These are phyloP conservation scores for Tribolium freemani DNA, from an alignment of 2,888 invertebrate species.

Conservation along the genomic window DNA sequence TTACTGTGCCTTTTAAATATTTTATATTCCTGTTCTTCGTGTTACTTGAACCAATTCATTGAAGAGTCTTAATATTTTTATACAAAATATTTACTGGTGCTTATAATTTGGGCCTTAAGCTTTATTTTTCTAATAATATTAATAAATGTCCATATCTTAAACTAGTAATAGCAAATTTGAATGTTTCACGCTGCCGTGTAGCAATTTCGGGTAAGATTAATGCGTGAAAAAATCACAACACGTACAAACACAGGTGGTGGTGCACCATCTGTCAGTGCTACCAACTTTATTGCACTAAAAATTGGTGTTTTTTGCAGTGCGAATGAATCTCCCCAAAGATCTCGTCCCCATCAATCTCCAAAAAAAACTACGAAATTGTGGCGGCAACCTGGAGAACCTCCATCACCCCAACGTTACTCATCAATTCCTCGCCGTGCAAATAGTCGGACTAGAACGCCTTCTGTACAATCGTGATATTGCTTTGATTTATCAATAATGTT, in stretches of 20 bases:
- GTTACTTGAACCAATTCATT: slow-evolving; percentile 48
- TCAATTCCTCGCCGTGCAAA: slow-evolving; percentile 62
- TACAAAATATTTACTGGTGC: slow-evolving; percentile 9
- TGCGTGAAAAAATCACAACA: slow-evolving; percentile 7
- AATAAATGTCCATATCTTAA: slow-evolving; percentile 50
- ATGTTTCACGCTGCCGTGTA: slow-evolving; percentile 72
- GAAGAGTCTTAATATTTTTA: slow-evolving; percentile 34
- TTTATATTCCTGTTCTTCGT: slow-evolving; percentile 68
- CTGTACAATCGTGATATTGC: slow-evolving; percentile 55
- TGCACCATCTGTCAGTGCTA: background rate
- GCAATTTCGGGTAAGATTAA: slow-evolving; percentile 71
- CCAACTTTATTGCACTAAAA: background rate
- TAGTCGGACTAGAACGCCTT: slow-evolving; percentile 62
- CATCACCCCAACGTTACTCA: slow-evolving; percentile 59
- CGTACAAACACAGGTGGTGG: slow-evolving; percentile 4
- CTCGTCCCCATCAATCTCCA: slow-evolving; percentile 56
- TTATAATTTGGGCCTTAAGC: slow-evolving; percentile 19
- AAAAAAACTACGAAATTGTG: slow-evolving; percentile 56
- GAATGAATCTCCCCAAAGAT: slow-evolving; percentile 60
- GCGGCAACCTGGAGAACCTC: slow-evolving; percentile 61
- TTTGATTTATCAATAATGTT: slow-evolving; percentile 14
- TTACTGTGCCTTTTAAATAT: slow-evolving; percentile 77
- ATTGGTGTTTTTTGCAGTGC: slow-evolving; percentile 57
- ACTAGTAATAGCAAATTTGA: slow-evolving; percentile 66
- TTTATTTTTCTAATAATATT: background rate